phyloP scores from a whole-genome alignment of 2,113 vertebrate species.

The Dendrocopos noguchii region DNA sequence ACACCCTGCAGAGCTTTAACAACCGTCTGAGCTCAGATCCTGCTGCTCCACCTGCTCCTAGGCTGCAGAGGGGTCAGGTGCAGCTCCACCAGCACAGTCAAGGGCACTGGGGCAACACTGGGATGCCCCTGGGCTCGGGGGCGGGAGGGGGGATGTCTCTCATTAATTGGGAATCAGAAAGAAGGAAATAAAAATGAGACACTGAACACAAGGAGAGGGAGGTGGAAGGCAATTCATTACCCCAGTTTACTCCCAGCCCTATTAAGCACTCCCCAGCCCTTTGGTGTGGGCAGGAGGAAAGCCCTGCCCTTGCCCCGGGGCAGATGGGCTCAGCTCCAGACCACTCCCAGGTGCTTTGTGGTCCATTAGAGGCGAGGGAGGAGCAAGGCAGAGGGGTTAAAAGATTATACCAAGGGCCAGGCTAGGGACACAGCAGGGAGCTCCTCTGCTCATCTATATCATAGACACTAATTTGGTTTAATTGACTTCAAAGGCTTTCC shows the following conservation, averaged over 20 bases:
- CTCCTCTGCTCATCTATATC: constrained; percentile 52
- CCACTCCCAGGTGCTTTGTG: constrained; percentile 53
- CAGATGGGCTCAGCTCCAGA: constrained; percentile 56
- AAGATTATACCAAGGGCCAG: constrained; percentile 19
- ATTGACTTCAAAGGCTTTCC: constrained; percentile 69
- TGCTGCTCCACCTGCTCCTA: neutral
- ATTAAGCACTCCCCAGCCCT: neutral
- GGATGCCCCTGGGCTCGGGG: neutral
- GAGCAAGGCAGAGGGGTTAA: constrained; percentile 29
- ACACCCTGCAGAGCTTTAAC: neutral
- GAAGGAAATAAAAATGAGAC: neutral
- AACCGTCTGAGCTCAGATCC: fast-evolving
- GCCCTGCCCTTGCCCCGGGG: neutral
- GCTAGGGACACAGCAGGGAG: constrained; percentile 18
- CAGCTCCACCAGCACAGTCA: neutral
- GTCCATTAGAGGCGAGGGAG: constrained; percentile 28
- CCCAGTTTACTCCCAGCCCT: neutral
- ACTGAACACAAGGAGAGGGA: neutral
- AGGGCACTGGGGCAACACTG: neutral
- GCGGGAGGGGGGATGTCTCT: neutral
- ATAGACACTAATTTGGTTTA: constrained; percentile 72
- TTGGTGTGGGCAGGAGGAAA: neutral
- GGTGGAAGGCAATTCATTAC: neutral
- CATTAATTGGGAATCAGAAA: neutral
- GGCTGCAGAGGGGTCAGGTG: neutral